Percentiles rank a stretch among this genome's conserved stretches.
Evolutionary conservation across 2,113 vertebrate species (phyloP).

Genomic region (western clawed frog (Xenopus tropicalis)): DNA sequence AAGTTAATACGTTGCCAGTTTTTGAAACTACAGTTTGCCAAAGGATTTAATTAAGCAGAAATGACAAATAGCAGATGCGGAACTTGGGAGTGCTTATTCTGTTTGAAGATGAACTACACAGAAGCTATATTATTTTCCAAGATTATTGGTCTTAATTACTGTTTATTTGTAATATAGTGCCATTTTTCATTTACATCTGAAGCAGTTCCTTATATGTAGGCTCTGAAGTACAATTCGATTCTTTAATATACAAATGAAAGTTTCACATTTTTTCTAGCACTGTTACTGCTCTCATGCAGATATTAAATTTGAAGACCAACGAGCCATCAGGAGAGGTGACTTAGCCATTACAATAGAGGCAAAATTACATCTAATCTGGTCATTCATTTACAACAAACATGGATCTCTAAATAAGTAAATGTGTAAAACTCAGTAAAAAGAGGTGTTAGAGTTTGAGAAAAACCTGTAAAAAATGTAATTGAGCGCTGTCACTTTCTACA

Average conservation of each 20-base stretch:
- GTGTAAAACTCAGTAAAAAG: no score
- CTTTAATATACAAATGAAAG: neutral
- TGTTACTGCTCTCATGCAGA: no score
- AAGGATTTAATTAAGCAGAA: conserved; percentile 1
- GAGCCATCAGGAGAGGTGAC: no score
- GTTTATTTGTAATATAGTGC: neutral
- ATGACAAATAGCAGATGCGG: neutral
- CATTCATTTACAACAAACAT: no score
- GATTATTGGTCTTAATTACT: conserved; percentile 16
- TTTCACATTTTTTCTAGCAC: no score
- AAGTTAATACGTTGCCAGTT: neutral
- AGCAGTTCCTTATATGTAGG: neutral
- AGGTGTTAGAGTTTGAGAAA: no score
- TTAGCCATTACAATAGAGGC: no score
- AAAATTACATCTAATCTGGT: no score
- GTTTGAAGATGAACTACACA: neutral
- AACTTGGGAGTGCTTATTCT: neutral
- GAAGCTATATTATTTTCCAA: conserved; percentile 12
- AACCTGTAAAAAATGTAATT: no score
- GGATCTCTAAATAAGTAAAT: no score
- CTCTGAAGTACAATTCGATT: neutral
- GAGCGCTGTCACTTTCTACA: no score
- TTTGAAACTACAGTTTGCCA: neutral
- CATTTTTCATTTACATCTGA: conserved; percentile 12
- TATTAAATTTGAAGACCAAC: no score